phyloP scores from a whole-genome alignment of 1,140 invertebrate species.

The Wiebesia pumilae region DNA sequence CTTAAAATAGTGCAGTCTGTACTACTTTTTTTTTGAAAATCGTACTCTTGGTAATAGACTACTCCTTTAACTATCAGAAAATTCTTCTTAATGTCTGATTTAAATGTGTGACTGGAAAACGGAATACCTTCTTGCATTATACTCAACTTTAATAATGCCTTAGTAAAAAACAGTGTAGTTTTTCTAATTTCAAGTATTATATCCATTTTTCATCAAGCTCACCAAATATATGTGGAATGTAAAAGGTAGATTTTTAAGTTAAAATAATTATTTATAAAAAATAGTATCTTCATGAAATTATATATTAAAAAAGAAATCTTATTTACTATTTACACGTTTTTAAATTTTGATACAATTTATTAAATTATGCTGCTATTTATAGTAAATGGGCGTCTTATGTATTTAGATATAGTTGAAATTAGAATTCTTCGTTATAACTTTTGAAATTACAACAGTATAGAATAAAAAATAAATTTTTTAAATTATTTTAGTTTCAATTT shows the following conservation, averaged over 20 bases:
- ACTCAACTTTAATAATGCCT: constrained; percentile 10
- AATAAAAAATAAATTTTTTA: too few relatives aligned
- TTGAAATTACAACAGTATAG: too few relatives aligned
- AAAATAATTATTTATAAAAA: not conserved
- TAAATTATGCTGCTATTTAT: not conserved
- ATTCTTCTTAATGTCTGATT: not conserved
- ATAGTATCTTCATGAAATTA: not conserved
- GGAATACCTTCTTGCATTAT: not conserved
- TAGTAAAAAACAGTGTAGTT: constrained; percentile 23
- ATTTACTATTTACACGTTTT: not conserved
- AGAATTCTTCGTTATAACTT: too few relatives aligned
- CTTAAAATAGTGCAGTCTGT: too few relatives aligned
- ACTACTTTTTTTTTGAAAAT: too few relatives aligned
- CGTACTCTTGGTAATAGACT: too few relatives aligned
- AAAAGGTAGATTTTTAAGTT: constrained; percentile 34
- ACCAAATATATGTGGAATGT: constrained; percentile 25
- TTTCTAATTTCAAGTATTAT: not conserved
- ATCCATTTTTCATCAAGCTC: constrained; percentile 22
- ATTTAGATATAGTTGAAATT: too few relatives aligned
- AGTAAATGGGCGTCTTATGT: not conserved
- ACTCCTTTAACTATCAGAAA: too few relatives aligned
- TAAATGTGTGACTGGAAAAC: not conserved
- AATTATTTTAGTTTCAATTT: too few relatives aligned
- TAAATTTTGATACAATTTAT: not conserved
- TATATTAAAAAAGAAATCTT: not conserved